phyloP scores from a whole-genome alignment of 2,888 invertebrate species.

The Girardia tigrina region DNA sequence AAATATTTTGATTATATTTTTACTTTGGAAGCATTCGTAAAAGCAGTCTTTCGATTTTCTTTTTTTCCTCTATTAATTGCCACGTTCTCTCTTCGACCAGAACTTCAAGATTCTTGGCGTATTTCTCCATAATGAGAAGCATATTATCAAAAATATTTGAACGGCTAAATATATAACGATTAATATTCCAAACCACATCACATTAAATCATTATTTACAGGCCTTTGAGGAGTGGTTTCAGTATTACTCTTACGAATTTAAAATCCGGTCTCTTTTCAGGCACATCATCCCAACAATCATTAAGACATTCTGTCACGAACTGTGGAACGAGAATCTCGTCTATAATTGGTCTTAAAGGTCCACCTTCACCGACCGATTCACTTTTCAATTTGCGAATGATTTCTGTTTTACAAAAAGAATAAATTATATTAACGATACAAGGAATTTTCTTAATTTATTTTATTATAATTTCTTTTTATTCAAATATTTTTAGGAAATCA shows the following conservation, averaged over 20 bases:
- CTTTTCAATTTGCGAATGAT: neutral
- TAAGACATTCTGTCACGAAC: slow-evolving; percentile 42
- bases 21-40: slow-evolving; percentile 49
- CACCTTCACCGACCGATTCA: neutral
- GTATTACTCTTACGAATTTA: slow-evolving; percentile 44
- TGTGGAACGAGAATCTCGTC: neutral
- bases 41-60: slow-evolving; percentile 80
- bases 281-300: slow-evolving; percentile 49
- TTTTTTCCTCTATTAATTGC: slow-evolving; percentile 81
- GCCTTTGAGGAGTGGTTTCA: slow-evolving; percentile 57
- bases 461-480: too few relatives aligned
- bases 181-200: too few relatives aligned
- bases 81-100: slow-evolving; percentile 82
- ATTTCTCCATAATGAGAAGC: slow-evolving; percentile 94
- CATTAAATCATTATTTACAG: too few relatives aligned
- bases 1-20: too few relatives aligned
- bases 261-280: slow-evolving; percentile 50
- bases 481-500: too few relatives aligned
- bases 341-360: neutral
- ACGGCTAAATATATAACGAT: slow-evolving; percentile 56
- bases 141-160: slow-evolving; percentile 91
- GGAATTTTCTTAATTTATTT: too few relatives aligned
- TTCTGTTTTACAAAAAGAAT: too few relatives aligned
- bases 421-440: too few relatives aligned
- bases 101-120: slow-evolving; percentile 80